Evolutionary conservation across 2,888 invertebrate species (phyloP).

Genomic region (Hypomecis punctinalis): DNA sequence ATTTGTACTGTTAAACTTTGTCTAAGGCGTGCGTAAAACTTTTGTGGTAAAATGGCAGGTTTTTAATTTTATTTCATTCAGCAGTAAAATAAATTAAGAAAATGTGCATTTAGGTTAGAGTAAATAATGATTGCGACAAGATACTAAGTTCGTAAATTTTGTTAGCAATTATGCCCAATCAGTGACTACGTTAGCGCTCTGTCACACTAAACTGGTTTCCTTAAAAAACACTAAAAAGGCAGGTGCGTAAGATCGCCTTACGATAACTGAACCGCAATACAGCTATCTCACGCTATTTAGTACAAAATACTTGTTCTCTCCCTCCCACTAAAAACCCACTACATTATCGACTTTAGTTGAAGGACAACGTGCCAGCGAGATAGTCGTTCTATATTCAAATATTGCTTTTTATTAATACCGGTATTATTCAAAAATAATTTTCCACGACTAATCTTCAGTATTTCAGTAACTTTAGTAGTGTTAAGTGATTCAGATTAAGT

Average conservation of each 20-base stretch:
- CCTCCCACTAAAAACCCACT: not conserved
- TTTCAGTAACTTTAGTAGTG: not conserved
- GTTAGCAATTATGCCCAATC: no score
- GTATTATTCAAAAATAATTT: not conserved
- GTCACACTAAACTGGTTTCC: not conserved
- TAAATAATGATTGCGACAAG: no score
- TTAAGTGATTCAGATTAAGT: not conserved
- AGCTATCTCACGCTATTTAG: conserved; percentile 7
- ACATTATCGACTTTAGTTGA: conserved; percentile 43
- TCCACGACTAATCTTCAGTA: not conserved
- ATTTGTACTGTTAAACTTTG: no score
- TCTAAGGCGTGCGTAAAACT: no score
- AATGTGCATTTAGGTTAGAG: no score
- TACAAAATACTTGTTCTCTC: conserved; percentile 9
- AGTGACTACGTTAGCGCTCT: not conserved
- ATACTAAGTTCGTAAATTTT: no score
- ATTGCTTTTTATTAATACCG: not conserved
- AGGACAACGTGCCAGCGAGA: conserved; percentile 48
- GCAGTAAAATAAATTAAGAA: no score
- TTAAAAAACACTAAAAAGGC: not conserved
- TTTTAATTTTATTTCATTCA: no score
- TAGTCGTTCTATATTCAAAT: conserved; percentile 35
- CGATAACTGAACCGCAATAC: not conserved
- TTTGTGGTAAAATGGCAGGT: no score
- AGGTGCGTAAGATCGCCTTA: conserved; percentile 4